A percentile compares a stretch with the other conserved stretches of the same genome.
phyloP scores from a whole-genome alignment of 2,113 vertebrate genomes.

The Laticauda colubrina region DNA sequence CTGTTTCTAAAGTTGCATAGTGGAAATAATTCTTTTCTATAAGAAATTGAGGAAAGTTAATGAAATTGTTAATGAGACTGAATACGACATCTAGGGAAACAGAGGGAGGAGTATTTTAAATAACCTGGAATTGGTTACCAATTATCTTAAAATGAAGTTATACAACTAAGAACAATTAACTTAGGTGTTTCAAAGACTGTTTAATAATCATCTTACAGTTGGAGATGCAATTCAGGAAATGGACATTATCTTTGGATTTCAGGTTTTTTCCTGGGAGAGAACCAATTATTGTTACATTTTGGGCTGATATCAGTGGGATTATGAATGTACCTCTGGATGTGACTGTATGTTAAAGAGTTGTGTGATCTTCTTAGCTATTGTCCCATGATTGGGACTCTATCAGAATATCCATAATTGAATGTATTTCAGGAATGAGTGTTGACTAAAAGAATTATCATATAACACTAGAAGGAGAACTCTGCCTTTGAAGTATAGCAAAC shows the following conservation, averaged over 20 bases:
- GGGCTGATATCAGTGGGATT: background rate
- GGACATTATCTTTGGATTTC: background rate
- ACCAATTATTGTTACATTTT: background rate
- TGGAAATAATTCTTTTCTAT: background rate
- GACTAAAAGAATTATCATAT: background rate
- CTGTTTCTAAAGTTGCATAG: background rate
- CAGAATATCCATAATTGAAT: background rate
- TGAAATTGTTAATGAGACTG: background rate
- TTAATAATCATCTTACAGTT: background rate
- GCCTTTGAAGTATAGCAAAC: background rate
- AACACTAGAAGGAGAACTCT: background rate
- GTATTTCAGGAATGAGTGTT: background rate
- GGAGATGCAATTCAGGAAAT: background rate
- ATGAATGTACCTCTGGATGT: background rate
- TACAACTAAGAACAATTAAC: background rate
- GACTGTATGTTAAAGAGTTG: background rate
- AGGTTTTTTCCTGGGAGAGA: background rate
- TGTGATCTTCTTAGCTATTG: background rate
- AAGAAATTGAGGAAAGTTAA: background rate
- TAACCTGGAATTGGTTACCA: background rate
- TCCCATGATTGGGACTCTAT: background rate
- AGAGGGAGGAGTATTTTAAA: background rate
- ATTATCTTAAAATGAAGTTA: background rate
- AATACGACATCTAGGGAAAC: background rate
- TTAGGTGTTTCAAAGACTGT: background rate